These are phyloP conservation scores for Acleris literana DNA, from an alignment of 2,888 invertebrate genomes.

Conservation along the genomic window DNA sequence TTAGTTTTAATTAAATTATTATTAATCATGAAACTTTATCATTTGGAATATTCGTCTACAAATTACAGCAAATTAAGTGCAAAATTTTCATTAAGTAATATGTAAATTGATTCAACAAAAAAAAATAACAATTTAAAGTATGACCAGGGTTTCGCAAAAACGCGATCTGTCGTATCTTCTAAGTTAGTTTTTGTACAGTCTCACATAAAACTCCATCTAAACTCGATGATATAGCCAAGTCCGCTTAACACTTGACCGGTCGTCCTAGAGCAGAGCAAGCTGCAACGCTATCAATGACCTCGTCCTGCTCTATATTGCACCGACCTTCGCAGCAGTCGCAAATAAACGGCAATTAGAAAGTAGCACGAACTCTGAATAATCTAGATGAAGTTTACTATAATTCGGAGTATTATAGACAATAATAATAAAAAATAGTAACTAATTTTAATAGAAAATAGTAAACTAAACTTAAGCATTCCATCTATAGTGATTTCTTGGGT, in stretches of 20 bases:
- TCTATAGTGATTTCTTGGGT: too few species aligned
- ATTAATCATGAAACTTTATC: not conserved
- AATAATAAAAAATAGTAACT: too few species aligned
- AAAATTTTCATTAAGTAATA: too few species aligned
- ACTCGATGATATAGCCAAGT: too few species aligned
- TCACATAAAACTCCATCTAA: too few species aligned
- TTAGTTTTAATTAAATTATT: conserved; percentile 1
- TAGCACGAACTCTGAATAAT: conserved; percentile 24
- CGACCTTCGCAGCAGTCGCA: conserved; percentile 46
- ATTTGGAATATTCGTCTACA: not conserved
- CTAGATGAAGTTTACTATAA: conserved; percentile 1
- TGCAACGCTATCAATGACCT: conserved; percentile 54
- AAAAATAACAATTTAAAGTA: too few species aligned
- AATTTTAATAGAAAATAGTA: not conserved
- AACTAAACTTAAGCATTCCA: too few species aligned
- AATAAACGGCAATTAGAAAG: conserved; percentile 39
- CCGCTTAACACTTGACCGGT: conserved; percentile 10
- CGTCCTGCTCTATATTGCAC: conserved; percentile 57
- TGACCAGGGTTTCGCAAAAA: too few species aligned
- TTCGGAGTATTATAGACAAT: not conserved
- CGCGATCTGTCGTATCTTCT: too few species aligned
- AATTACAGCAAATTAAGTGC: too few species aligned
- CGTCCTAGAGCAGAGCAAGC: conserved; percentile 28
- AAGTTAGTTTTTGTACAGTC: too few species aligned
- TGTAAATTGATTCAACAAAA: too few species aligned